A percentile compares a stretch with the other conserved stretches of the same genome.
Conservation (phyloP, 2,888 invertebrate genomes). For the Desoria tigrina region DNA sequence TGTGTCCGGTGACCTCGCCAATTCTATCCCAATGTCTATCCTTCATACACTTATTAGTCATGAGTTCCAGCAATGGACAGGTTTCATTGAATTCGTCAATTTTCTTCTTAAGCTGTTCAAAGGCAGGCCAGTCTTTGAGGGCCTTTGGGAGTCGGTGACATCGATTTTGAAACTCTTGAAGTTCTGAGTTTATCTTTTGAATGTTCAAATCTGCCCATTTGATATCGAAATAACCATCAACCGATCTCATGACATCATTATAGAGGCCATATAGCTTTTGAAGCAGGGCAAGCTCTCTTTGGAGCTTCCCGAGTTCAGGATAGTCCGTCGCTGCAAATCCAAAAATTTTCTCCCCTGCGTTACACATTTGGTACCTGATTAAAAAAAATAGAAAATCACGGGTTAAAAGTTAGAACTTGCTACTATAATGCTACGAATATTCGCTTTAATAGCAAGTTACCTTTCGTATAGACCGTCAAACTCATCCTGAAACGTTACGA, state of each 20-base stretch:
- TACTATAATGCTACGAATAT: too few relatives aligned
- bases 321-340: too few relatives aligned
- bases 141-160: constrained; percentile 80
- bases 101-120: constrained; percentile 73
- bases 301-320: too few relatives aligned
- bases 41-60: constrained; percentile 85
- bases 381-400: too few relatives aligned
- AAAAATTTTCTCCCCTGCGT: too few relatives aligned
- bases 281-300: too few relatives aligned
- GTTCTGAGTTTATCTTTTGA: constrained; percentile 74
- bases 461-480: constrained; percentile 82
- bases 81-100: constrained; percentile 89
- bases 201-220: constrained; percentile 82
- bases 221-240: constrained; percentile 82
- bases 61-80: constrained; percentile 79
- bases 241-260: constrained; percentile 78
- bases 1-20: constrained; percentile 64
- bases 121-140: constrained; percentile 78
- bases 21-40: constrained; percentile 75
- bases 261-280: constrained; percentile 79
- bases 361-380: too few relatives aligned
- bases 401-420: too few relatives aligned
- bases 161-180: constrained; percentile 61
- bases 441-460: constrained; percentile 27
- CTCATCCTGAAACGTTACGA: constrained; percentile 71